phyloP scores from a whole-genome alignment of 2,797 vertebrate species.

The Crax fasciolata region DNA sequence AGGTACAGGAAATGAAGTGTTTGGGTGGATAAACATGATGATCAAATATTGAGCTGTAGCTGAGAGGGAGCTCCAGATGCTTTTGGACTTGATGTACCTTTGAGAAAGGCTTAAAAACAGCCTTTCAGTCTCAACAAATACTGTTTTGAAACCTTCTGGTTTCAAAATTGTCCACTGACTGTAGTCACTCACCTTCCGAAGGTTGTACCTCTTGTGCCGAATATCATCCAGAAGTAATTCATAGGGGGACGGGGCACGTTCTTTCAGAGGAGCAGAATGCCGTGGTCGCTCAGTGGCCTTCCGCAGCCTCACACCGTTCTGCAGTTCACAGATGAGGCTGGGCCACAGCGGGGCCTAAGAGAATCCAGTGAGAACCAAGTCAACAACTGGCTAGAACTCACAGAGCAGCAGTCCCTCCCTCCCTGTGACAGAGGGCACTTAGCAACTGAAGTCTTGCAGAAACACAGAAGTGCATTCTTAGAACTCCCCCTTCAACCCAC shows the following conservation, averaged over 20 bases:
- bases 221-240: slow-evolving; percentile 82
- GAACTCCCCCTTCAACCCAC: background rate
- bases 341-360: slow-evolving; percentile 35
- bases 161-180: background rate
- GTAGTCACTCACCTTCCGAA: slow-evolving; percentile 79
- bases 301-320: slow-evolving; percentile 70
- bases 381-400: background rate
- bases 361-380: background rate
- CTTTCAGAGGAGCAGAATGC: fast-evolving
- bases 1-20: background rate
- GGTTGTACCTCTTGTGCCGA: slow-evolving; percentile 74
- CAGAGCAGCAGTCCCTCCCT: background rate
- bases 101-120: background rate
- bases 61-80: background rate
- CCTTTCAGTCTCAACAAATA: background rate
- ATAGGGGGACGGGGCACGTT: slow-evolving; percentile 50
- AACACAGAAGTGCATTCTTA: background rate
- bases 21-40: background rate
- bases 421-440: background rate
- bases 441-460: background rate
- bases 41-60: background rate
- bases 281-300: background rate
- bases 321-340: slow-evolving; percentile 73
- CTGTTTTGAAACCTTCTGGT: background rate
- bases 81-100: background rate